Evolutionary conservation across 2,888 invertebrate genomes (phyloP).

Genomic region (Microplitis deprimator): DNA sequence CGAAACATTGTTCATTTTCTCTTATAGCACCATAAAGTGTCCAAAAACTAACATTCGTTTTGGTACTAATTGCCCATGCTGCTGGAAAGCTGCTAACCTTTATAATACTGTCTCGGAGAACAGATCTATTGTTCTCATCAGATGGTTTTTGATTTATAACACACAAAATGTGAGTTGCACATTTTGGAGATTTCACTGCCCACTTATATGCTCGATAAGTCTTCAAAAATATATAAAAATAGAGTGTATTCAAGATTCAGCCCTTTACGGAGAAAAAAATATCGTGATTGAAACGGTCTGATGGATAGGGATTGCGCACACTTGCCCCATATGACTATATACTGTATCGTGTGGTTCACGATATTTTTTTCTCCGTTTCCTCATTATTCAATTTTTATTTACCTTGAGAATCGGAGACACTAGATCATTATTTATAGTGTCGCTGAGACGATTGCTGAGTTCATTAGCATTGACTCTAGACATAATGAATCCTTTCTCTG

Average conservation of each 20-base stretch:
- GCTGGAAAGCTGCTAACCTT: conserved; percentile 83
- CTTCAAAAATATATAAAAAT: conserved; percentile 60
- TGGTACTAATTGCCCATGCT: conserved; percentile 83
- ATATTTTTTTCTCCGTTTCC: not conserved
- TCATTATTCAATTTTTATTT: conserved; percentile 31
- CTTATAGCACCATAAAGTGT: conserved; percentile 83
- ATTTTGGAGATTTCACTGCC: conserved; percentile 79
- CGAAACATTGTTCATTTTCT: conserved; percentile 80
- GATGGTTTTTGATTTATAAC: conserved; percentile 80
- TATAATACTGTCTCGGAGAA: conserved; percentile 80
- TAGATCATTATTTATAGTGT: conserved; percentile 86
- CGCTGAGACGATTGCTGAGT: conserved; percentile 82
- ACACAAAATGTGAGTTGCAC: conserved; percentile 86
- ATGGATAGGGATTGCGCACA: too few relatives aligned
- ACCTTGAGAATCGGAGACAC: conserved; percentile 83
- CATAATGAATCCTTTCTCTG: conserved; percentile 78
- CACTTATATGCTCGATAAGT: conserved; percentile 87
- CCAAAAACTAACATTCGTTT: conserved; percentile 84
- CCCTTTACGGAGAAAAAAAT: not conserved
- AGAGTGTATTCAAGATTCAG: conserved; percentile 1
- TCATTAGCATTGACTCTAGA: conserved; percentile 80
- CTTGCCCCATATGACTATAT: too few relatives aligned
- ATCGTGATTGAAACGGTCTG: too few relatives aligned
- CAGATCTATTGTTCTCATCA: conserved; percentile 72
- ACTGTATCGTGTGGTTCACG: too few relatives aligned